Evolutionary conservation across 2,888 invertebrate species (phyloP).

Genomic region (Acronicta aceris): DNA sequence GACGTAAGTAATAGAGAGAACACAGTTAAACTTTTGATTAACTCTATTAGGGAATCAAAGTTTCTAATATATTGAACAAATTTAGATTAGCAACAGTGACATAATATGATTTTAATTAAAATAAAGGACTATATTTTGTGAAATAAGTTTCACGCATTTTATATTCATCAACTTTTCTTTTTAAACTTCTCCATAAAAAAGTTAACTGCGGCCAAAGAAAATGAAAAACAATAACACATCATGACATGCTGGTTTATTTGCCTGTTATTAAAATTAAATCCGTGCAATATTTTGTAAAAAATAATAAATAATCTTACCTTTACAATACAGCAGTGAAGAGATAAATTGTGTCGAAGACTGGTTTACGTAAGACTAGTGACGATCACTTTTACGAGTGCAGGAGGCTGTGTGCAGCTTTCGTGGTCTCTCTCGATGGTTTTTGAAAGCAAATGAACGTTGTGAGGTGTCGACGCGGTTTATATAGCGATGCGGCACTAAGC

Average conservation of each 20-base stretch:
- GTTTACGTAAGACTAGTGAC: slow-evolving; percentile 21
- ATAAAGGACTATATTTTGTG: too few relatives aligned
- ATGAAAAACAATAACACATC: background rate
- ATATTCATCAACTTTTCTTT: background rate
- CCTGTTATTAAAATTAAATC: too few relatives aligned
- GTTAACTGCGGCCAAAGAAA: background rate
- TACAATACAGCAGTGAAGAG: slow-evolving; percentile 13
- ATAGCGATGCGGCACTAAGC: slow-evolving; percentile 69
- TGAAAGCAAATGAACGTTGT: slow-evolving; percentile 81
- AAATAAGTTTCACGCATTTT: too few relatives aligned
- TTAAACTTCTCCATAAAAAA: background rate
- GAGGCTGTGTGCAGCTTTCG: slow-evolving; percentile 61
- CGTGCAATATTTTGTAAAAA: background rate
- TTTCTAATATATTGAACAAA: background rate
- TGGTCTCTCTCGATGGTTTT: slow-evolving; percentile 69
- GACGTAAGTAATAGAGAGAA: background rate
- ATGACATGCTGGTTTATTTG: too few relatives aligned
- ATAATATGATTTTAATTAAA: too few relatives aligned
- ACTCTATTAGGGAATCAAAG: background rate
- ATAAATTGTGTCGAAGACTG: slow-evolving; percentile 12
- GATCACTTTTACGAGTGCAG: slow-evolving; percentile 31
- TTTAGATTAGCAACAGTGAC: background rate
- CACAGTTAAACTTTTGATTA: background rate
- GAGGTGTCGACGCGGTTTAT: slow-evolving; percentile 73
- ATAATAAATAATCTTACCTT: slow-evolving; percentile 42